These are phyloP conservation scores for Poecile atricapillus DNA, from an alignment of 2,113 vertebrate genomes.

Conservation along the genomic window DNA sequence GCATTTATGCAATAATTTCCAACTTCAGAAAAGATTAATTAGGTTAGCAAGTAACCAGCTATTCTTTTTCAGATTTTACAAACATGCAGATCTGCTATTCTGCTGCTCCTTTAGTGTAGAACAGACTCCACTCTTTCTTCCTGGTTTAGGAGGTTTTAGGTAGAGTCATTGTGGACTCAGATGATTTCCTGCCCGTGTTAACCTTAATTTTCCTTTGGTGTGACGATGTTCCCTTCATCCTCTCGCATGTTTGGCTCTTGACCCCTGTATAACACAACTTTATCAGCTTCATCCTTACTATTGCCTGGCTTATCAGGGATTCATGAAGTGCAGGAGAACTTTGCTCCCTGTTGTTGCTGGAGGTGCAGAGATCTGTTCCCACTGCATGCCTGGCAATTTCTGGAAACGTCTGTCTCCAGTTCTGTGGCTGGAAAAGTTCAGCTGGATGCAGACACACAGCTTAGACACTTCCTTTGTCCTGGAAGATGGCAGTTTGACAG, in stretches of 20 bases:
- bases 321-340: neutral
- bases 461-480: neutral
- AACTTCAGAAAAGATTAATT: neutral
- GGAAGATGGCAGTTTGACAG: neutral
- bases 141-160: neutral
- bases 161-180: neutral
- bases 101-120: neutral
- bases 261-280: neutral
- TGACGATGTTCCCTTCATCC: neutral
- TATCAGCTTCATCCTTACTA: neutral
- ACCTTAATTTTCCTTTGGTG: neutral
- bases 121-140: neutral
- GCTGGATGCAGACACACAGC: neutral
- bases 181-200: neutral
- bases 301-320: neutral
- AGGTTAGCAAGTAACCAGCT: neutral
- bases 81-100: neutral
- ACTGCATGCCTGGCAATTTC: accelerated
- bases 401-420: neutral
- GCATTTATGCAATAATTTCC: neutral
- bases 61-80: neutral
- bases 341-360: neutral
- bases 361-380: neutral
- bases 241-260: neutral
- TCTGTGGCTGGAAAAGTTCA: neutral